Evolutionary conservation across 2,888 invertebrate genomes (phyloP).

Genomic region (Priapulus caudatus): DNA sequence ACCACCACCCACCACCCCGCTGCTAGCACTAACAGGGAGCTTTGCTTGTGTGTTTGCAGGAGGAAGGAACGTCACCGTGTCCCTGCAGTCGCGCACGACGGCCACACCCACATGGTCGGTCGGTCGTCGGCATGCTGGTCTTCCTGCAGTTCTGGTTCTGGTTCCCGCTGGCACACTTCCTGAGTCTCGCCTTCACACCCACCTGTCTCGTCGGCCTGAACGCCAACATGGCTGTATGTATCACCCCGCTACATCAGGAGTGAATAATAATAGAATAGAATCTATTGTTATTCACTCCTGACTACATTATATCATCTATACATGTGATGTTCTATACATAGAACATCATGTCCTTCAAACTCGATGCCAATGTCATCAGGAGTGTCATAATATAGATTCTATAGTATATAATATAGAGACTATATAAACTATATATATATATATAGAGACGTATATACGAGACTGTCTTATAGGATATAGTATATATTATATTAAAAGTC

Average conservation of each 20-base stretch:
- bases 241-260: background rate
- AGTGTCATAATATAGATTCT: no score
- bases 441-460: no score
- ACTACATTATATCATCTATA: no score
- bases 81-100: slow-evolving; percentile 86
- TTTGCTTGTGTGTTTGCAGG: slow-evolving; percentile 43
- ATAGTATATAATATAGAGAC: no score
- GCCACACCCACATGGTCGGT: slow-evolving; percentile 92
- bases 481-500: no score
- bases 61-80: slow-evolving; percentile 90
- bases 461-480: no score
- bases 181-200: slow-evolving; percentile 89
- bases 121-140: slow-evolving; percentile 90
- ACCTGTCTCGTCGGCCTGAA: slow-evolving; percentile 90
- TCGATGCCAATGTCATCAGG: no score
- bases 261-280: background rate
- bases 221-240: slow-evolving; percentile 58
- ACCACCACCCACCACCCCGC: no score
- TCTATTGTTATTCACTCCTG: slow-evolving; percentile 5
- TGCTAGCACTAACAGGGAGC: no score
- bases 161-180: slow-evolving; percentile 93
- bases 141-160: slow-evolving; percentile 99
- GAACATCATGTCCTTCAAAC: no score
- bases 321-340: no score
- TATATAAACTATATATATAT: no score